phyloP scores from a whole-genome alignment of 2,888 invertebrate species.

The Allolobophora icterica region DNA sequence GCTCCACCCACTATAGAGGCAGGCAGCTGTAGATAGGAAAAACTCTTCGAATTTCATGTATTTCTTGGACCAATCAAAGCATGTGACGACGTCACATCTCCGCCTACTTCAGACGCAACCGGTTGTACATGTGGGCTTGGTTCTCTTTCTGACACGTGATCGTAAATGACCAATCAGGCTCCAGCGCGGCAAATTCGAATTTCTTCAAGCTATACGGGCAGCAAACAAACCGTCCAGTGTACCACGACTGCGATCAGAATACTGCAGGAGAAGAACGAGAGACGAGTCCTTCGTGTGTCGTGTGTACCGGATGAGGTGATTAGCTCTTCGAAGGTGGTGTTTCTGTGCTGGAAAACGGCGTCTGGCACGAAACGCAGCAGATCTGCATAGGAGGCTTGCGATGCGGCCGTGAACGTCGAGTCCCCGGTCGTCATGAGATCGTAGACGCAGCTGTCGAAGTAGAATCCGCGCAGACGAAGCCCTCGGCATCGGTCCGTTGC shows the following conservation, averaged over 20 bases:
- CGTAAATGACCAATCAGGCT: background rate
- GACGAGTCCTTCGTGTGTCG: background rate
- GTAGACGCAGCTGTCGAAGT: slow-evolving; percentile 71
- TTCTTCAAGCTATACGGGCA: background rate
- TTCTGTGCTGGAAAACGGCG: background rate
- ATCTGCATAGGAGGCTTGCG: background rate
- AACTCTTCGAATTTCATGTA: background rate
- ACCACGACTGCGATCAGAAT: background rate
- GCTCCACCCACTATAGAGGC: background rate
- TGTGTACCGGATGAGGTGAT: background rate
- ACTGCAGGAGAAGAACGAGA: background rate
- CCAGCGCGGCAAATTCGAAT: slow-evolving; percentile 25
- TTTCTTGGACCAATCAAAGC: background rate
- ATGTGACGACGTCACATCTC: background rate
- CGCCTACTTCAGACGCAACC: background rate
- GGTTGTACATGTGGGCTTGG: background rate
- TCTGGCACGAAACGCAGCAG: slow-evolving; percentile 18
- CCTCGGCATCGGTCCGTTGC: slow-evolving; percentile 58
- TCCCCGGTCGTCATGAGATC: slow-evolving; percentile 70
- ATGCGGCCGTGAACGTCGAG: slow-evolving; percentile 56
- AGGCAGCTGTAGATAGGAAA: background rate
- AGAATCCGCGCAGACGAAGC: slow-evolving; percentile 67
- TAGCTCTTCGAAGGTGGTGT: background rate
- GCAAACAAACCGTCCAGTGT: background rate
- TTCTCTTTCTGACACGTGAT: background rate